Evolutionary conservation across 2,797 vertebrate genomes (phyloP), one percentile per base, ranked within the genome.

Genomic region (Pristis pectinata): DNA sequence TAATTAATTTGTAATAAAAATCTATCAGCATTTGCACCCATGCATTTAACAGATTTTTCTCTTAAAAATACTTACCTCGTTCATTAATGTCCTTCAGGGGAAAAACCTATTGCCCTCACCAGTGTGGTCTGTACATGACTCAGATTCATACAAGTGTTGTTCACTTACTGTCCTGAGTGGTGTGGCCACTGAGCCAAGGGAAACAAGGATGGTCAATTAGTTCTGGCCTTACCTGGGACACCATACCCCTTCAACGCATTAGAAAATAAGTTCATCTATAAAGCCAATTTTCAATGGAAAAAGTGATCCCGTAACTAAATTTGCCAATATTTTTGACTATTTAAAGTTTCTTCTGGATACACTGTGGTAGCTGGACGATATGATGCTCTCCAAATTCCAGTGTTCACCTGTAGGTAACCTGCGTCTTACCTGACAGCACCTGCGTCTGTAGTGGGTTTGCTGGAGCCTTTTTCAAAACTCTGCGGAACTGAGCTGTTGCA

Each of bases 401-500:
- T n/a, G 30, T 83, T 59, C 77, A 27, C 5, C 34, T 3, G 4
- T 59, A 53, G 56, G 56, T 64, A 49, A 94, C 49, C 56, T 15
- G 41, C 22, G 94, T 95, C 94, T 95, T 97, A 99, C 99, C 99
- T 97, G 99, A 98, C 94, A 97, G 96, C 44, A 76, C 67, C 1
- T 97, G 96, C 94, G 98, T 96, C 95, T 99, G 98, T 94, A 96
- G 96, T 76, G 97, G 97, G 10, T 96, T 97, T 49, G 97, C 95
- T 72, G 96, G 97, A 5, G 96, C 97, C 95, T 98, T 99, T 96
- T 97, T 98, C 95, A 98, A 97, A 22, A 97, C 98, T 96, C 97
- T 98, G 96, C 99, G 99, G 96, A 99, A 99, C 95, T 98, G 98
- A 92, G 98, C 97, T 96, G 99, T 98, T 95, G 98, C 98, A 10